These are phyloP conservation scores for Oxyura jamaicensis DNA, from an alignment of 2,113 vertebrate species.

Conservation along the genomic window DNA sequence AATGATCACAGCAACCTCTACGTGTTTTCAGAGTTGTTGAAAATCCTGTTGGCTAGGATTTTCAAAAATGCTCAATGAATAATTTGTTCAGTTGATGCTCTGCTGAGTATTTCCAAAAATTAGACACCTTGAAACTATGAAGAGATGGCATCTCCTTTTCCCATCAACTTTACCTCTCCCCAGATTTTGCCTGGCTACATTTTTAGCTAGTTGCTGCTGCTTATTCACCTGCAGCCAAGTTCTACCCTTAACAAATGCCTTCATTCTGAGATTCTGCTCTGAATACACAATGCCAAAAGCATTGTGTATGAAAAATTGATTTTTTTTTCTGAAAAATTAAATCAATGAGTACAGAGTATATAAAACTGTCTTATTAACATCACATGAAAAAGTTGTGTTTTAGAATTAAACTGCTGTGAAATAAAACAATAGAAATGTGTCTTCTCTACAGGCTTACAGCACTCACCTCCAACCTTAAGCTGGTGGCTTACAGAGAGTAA, in stretches of 20 bases:
- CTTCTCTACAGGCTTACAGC: background rate
- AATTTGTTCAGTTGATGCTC: background rate
- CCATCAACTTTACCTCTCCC: background rate
- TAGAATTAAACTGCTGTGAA: background rate
- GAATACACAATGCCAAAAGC: background rate
- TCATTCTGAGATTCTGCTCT: background rate
- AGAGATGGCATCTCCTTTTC: background rate
- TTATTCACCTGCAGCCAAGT: background rate
- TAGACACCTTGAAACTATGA: background rate
- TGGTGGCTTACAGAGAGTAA: background rate
- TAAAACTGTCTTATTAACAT: background rate
- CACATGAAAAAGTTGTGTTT: background rate
- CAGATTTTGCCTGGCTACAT: rapidly evolving
- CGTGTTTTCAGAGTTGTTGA: background rate
- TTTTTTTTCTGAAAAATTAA: background rate
- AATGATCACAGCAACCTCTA: background rate
- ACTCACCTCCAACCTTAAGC: background rate
- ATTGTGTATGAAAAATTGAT: no score
- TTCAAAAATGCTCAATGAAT: background rate
- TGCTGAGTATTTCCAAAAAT: background rate
- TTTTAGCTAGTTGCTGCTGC: background rate
- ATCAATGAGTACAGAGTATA: background rate
- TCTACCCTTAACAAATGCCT: background rate
- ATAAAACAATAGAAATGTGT: background rate
- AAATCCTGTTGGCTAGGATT: background rate